Conservation (phyloP, 2,113 vertebrate genomes). For the Megaceryle torquata region DNA sequence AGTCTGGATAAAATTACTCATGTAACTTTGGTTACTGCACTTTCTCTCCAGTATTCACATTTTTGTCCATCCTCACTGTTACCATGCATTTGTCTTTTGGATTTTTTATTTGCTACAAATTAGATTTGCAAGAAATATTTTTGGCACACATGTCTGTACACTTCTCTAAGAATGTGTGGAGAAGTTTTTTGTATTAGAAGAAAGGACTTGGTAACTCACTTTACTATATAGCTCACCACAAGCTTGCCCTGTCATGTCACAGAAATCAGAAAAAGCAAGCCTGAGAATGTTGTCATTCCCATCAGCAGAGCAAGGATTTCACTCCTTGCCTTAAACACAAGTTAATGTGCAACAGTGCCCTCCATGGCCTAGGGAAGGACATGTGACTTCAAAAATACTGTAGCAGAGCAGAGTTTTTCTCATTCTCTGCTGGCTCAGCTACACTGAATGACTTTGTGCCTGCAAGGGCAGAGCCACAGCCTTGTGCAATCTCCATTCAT, state of each 20-base stretch:
- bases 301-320: background rate
- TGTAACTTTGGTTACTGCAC: background rate
- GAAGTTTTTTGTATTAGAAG: background rate
- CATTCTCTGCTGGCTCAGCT: slow-evolving; percentile 30
- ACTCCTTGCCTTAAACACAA: background rate
- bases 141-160: background rate
- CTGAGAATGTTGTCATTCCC: background rate
- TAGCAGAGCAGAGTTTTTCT: background rate
- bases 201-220: background rate
- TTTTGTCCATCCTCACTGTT: background rate
- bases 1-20: background rate
- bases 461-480: slow-evolving; percentile 9
- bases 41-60: background rate
- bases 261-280: background rate
- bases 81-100: background rate
- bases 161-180: background rate
- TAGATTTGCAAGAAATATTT: background rate
- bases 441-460: slow-evolving; percentile 33
- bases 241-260: background rate
- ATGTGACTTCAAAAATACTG: slow-evolving; percentile 3
- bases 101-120: background rate
- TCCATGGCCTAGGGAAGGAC: background rate
- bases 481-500: slow-evolving; percentile 52
- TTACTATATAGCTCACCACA: background rate
- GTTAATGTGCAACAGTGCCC: background rate